Evolutionary conservation across 2,113 vertebrate species (phyloP).

Genomic region (Gallinago jamesoni): DNA sequence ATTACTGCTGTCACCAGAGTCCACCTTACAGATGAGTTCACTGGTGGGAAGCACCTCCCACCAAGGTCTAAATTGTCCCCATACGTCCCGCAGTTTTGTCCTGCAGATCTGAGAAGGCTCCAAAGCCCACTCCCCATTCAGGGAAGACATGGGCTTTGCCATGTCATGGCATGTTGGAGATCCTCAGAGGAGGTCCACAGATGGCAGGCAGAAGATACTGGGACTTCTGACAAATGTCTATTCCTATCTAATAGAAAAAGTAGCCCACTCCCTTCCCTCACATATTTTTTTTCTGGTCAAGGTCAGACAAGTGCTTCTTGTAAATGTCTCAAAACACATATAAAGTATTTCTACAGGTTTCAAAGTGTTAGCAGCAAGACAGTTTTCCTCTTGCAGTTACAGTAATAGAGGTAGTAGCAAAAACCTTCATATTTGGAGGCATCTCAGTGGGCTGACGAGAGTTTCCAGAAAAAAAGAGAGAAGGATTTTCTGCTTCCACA

Average conservation of each 20-base stretch:
- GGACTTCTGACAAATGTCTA: not conserved
- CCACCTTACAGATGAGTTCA: accelerated
- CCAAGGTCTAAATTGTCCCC: not conserved
- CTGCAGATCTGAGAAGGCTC: not conserved
- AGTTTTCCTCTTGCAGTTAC: not conserved
- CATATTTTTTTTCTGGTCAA: not conserved
- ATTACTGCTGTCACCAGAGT: not conserved
- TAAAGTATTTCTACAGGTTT: not conserved
- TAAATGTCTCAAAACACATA: not conserved
- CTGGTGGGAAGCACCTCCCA: not conserved
- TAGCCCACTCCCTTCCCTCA: not conserved
- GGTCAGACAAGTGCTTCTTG: not conserved
- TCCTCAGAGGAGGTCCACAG: not conserved
- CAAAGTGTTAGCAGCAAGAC: not conserved
- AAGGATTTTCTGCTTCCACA: not conserved
- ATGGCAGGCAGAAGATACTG: not conserved
- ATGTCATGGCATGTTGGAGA: not conserved
- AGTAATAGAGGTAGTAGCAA: not conserved
- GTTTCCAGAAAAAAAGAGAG: not conserved
- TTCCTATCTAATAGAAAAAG: not conserved
- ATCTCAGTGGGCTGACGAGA: not conserved
- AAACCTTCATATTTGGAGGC: not conserved
- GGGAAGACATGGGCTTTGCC: not conserved
- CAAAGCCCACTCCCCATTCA: not conserved
- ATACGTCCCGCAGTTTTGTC: not conserved